Conservation (phyloP, 2,888 invertebrate genomes). For the Seira sanloemensis region DNA sequence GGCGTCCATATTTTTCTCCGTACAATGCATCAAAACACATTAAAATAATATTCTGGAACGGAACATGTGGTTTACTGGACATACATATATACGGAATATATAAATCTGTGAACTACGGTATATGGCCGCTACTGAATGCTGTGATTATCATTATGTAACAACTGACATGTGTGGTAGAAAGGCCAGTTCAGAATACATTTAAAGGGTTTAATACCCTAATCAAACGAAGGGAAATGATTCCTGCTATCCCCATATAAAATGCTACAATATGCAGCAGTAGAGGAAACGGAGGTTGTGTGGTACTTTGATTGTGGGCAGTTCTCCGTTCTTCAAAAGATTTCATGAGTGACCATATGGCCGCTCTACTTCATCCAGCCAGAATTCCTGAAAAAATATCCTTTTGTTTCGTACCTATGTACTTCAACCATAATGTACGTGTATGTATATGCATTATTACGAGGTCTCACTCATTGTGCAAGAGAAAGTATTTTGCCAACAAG, state of each 20-base stretch:
- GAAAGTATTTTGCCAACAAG: not conserved
- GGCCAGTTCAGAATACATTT: not conserved
- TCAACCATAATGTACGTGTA: no score
- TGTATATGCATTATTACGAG: no score
- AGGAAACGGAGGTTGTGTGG: not conserved
- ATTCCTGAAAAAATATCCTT: conserved; percentile 15
- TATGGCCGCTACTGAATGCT: not conserved
- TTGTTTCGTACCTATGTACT: no score
- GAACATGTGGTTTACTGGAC: not conserved
- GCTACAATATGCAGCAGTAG: not conserved
- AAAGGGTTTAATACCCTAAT: not conserved
- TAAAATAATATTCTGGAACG: not conserved
- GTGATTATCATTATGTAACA: not conserved
- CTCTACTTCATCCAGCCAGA: conserved; percentile 11
- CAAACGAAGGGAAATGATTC: not conserved
- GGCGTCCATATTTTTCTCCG: not conserved
- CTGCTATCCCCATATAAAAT: not conserved
- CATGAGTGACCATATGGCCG: conserved; percentile 39
- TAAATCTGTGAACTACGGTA: no score
- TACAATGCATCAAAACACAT: not conserved
- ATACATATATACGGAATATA: no score
- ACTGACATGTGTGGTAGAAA: no score
- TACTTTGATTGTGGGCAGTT: not conserved
- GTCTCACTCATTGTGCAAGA: not conserved
- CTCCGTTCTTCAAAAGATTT: not conserved